Base-by-base conservation (phyloP, 2,797 vertebrate species). In the Pristis pectinata region DNA sequence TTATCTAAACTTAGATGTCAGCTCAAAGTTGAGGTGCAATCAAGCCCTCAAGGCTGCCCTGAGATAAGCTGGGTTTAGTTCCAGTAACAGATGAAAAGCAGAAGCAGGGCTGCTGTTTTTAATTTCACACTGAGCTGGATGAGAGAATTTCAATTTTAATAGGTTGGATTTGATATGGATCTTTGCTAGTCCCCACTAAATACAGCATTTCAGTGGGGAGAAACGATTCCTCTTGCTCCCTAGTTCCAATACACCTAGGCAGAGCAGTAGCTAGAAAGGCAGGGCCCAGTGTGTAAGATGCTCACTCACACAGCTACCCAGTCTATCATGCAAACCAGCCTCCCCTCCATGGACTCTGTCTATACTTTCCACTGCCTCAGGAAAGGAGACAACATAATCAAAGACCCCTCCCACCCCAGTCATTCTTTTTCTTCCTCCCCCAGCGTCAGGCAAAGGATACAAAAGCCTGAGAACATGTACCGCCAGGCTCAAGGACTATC, bases 41-140 rank as follows among this genome's bases (percentile, higher is more conserved):
- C 61, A 44, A n/a, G 64, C 22, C 37, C 37, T 41, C 4, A 1
- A 37, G 64, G 91, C 41, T 72, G 64, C 61, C 37, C 0, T 44
- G 34, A 17, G 92, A 74, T 91, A 91, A 91, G 59, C 87, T 37
- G 59, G 44, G 41, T 72, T 93, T 93, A 74, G 44, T 74, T 93
- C 44, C 92, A 74, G 67, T 6, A 74, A 27, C 72, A 53, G 44
- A 15, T 74, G 67, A 49, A 93, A 74, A 72, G 67, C 67, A 72
- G 67, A 64, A 15, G 67, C 41, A 27, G 41, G 49, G 41, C 64
- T 17, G 7, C 91, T 93, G 15, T 44, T 24, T 74, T 74, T 34
- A 93, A 93, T 74, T 93, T 93, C 92, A 93, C 92, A 93, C 92
- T 74, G 92, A 74, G 70, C 44, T 93, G 67, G 92, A 53, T 93